Base-by-base conservation (phyloP, 2,113 vertebrate species). In the Paedocypris sp. region DNA sequence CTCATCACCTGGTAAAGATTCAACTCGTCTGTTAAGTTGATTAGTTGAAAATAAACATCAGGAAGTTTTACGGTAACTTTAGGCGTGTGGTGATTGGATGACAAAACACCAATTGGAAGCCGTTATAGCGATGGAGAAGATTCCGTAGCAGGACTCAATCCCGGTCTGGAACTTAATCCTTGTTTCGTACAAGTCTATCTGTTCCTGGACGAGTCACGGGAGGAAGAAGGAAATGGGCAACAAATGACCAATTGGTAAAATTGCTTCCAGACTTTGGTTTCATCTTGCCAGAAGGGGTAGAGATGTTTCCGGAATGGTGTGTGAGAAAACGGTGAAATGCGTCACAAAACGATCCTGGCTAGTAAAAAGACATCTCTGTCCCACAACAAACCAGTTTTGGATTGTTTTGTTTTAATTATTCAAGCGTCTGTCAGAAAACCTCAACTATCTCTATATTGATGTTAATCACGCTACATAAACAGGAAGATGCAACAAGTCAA, bases 61-160 rank as follows among this genome's bases (percentile, higher is more conserved):
- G 51, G 61, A 23, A 51, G 38, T 36, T 36, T 13, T 45, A 11
- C 5, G 52, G 2, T 16, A 45, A 42, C 16, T 31, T 60, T 6
- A 43, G 13, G n/a, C 6, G 36, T 25, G 38, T 56, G 19, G 5
- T 45, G 67, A 79, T 63, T 68, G 64, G 71, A 75, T 84, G 74
- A 79, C 69, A 69, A 77, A 73, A 82, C 60, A 59, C 77, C 80
- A 81, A 76, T 78, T 64, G 60, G 59, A 70, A 48, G 25, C 6
- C 9, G 6, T 2, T 19, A 16, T 12, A 15, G 6, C 39, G 16
- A 60, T 46, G 16, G 18, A 46, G 12, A 3, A 13, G 6, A 28
- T 18, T 4, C 33, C 22, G 18, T 15, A 16, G 9, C 26, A 29
- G 35, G 1, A 16, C n/a, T n/a, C 20, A 35, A 35, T 53, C 32